Base-by-base conservation (phyloP, 2,113 vertebrate species). In the Ciconia stormi region DNA sequence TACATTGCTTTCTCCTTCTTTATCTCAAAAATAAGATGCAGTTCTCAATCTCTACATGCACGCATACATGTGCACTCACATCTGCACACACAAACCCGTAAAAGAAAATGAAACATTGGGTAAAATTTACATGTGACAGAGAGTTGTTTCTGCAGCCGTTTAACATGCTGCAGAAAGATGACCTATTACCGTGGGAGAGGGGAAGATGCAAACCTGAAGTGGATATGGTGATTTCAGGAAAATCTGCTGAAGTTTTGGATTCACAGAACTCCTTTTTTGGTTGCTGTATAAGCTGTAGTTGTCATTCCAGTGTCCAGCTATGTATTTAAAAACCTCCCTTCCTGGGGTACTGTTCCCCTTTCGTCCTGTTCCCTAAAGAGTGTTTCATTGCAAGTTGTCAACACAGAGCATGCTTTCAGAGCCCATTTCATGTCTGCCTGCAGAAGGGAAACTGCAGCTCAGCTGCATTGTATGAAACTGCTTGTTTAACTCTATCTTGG, bases 51-150 rank as follows among this genome's bases (percentile, higher is more conserved):
- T 69, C 44, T 76, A 1, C 32, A 3, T 69, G 42, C 58, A 59
- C 6, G 6, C 4, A 20, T 30, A 40, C 13, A 16, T 0, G 7
- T 18, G 12, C 46, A n/a, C n/a, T 53, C 22, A n/a, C 27, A 9
- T 46, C n/a, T 2, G 2, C 14, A 4, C 61, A 44, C 42, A 58
- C 34, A 80, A 27, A 38, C 44, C 4, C 23, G 34, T 42, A 47
- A 50, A 83, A 89, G 52, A 59, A 78, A 83, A 25, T 0, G 2
- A 76, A 74, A 32, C 10, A 5, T 8, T 13, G 15, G 36, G 59
- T 81, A 58, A 53, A 67, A 78, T 80, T 47, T 49, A n/a, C 2
- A 0, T 18, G 50, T 58, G 50, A 30, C 63, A 40, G 25, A 21
- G 52, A 27, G 19, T 63, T 89, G 7, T 53, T 90, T 80, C 53